Conservation (phyloP, 1,140 invertebrate genomes). For the Venturia canescens region DNA sequence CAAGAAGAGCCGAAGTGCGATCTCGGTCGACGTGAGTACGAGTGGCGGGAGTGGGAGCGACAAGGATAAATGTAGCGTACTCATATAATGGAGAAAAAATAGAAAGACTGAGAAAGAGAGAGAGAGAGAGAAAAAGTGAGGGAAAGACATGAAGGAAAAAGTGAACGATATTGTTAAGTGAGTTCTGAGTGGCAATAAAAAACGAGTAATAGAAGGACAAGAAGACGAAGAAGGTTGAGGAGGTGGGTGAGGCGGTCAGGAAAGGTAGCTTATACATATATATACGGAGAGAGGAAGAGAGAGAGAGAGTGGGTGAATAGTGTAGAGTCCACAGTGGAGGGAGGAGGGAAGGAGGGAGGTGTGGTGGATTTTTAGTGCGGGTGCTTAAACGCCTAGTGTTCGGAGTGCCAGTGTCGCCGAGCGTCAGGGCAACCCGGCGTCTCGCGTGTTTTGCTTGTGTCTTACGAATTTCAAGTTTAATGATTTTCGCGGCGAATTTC, state of each 20-base stretch:
- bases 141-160: slow-evolving; percentile 37
- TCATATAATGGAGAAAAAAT: slow-evolving; percentile 3
- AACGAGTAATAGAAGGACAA: neutral
- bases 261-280: neutral
- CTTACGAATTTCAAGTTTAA: neutral
- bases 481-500: neutral
- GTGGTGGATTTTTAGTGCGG: slow-evolving; percentile 25
- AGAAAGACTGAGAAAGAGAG: neutral
- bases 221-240: slow-evolving; percentile 1
- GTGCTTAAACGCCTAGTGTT: slow-evolving; percentile 45
- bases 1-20: neutral
- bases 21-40: slow-evolving; percentile 34
- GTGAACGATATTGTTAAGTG: neutral
- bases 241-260: slow-evolving; percentile 14
- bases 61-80: slow-evolving; percentile 17
- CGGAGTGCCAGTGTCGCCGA: slow-evolving; percentile 50
- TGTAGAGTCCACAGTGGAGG: neutral
- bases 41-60: slow-evolving; percentile 25
- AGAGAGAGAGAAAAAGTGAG: slow-evolving; percentile 36
- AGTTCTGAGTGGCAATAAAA: neutral
- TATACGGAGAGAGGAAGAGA: neutral
- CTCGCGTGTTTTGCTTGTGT: slow-evolving; percentile 2
- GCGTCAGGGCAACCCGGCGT: slow-evolving; percentile 37
- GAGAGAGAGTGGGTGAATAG: slow-evolving; percentile 43
- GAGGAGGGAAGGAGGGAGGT: slow-evolving; percentile 44